These are phyloP conservation scores for Drosophila tristis DNA, from an alignment of 1,140 invertebrate species.

Conservation along the genomic window DNA sequence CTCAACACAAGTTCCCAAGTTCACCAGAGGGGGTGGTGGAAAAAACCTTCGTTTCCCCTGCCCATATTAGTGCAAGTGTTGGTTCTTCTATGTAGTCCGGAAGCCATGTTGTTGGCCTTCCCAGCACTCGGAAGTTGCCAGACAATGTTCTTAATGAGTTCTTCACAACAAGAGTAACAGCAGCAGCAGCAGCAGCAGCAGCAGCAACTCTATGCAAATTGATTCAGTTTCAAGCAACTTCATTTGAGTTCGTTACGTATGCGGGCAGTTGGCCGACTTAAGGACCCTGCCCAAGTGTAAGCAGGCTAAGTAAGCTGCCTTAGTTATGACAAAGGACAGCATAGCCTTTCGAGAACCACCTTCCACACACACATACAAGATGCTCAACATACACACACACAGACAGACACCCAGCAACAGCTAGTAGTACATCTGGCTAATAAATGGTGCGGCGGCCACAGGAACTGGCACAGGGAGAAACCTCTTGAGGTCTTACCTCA, in stretches of 20 bases:
- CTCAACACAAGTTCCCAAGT: slow-evolving; percentile 14
- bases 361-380: slow-evolving; percentile 1
- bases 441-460: slow-evolving; percentile 64
- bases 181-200: slow-evolving; percentile 29
- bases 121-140: slow-evolving; percentile 28
- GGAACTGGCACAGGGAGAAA: slow-evolving; percentile 20
- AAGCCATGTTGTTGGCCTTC: slow-evolving; percentile 28
- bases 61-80: slow-evolving; percentile 42
- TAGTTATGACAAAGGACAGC: slow-evolving; percentile 56
- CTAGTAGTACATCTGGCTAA: slow-evolving; percentile 49
- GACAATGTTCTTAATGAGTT: slow-evolving; percentile 68
- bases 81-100: slow-evolving; percentile 10
- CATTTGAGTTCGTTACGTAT: slow-evolving; percentile 78
- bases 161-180: slow-evolving; percentile 42
- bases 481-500: slow-evolving; percentile 12
- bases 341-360: slow-evolving; percentile 20
- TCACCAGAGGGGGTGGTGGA: neutral
- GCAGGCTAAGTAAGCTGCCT: slow-evolving; percentile 41
- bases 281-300: slow-evolving; percentile 21
- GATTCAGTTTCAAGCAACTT: slow-evolving; percentile 70
- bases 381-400: neutral
- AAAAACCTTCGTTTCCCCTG: slow-evolving; percentile 13
- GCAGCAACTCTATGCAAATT: slow-evolving; percentile 74
- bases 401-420: slow-evolving; percentile 24
- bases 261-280: slow-evolving; percentile 51